Evolutionary conservation across 1,140 invertebrate genomes (phyloP), one percentile per base, ranked within the genome.

Genomic region (Hylyphantes graminicola): DNA sequence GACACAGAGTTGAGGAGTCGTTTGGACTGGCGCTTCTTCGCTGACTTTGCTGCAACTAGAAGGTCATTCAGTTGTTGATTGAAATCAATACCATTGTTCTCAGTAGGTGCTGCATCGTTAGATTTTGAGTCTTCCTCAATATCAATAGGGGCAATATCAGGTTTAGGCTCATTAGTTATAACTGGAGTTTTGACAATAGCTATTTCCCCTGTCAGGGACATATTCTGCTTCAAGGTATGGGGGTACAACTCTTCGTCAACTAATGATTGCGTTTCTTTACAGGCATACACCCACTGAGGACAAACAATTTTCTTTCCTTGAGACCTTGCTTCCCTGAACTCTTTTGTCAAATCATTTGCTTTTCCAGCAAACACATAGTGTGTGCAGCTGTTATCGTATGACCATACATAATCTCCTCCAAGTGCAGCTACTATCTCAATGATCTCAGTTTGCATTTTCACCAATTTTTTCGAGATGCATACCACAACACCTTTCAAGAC

Each of bases 341-440:
- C 91, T 86, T 89, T 90, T 68, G 88, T 88, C 10, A 86, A 87
- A 80, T 91, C 90, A 89, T 90, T 90, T 3, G 85, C 74, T 82
- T 89, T 88, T 9, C 90, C 90, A 87, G 90, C 85, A 53, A 89
- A 91, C 19, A 91, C 88, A 87, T 90, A 91, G 85, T 91, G 91
- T 8, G 91, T 91, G 81, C 90, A 90, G 10, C 86, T 85, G 13
- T 67, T 77, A 55, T 89, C 88, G 82, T 89, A 90, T 0, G 88
- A 88, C 90, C 90, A 90, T n/a, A 87, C 85, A 85, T 89, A 90
- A 48, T 90, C 88, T 7, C 90, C 91, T n/a, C 90, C 91, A n/a
- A 91, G 87, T 11, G 87, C 86, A 2, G 85, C 82, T 12, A 90
- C 90, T 54, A 89, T 88, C 64, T 88, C 86, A 86, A 90, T 89